These are phyloP conservation scores for Polyergus mexicanus DNA, from an alignment of 1,140 invertebrate species.

Conservation along the genomic window DNA sequence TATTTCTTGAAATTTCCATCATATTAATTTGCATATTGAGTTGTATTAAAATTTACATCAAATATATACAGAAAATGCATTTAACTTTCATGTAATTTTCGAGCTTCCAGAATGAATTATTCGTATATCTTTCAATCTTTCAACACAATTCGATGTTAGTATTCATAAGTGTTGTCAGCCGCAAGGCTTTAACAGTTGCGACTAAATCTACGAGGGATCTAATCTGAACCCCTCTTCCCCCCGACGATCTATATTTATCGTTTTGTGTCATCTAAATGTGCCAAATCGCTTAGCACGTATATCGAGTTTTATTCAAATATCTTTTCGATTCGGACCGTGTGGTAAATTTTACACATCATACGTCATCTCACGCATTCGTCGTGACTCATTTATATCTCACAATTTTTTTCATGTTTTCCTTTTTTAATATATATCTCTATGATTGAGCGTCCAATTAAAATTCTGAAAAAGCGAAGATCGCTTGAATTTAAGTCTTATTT, in stretches of 20 bases:
- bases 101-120: background rate
- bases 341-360: too few relatives aligned
- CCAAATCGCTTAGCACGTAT: background rate
- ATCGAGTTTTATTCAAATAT: background rate
- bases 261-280: background rate
- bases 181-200: background rate
- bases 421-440: background rate
- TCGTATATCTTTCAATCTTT: conserved; percentile 1
- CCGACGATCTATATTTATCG: conserved; percentile 52
- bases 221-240: conserved; percentile 16
- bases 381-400: background rate
- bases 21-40: background rate
- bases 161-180: background rate
- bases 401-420: background rate
- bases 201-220: background rate
- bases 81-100: background rate
- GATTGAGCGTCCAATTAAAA: background rate
- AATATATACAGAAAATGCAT: background rate
- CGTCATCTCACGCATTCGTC: background rate
- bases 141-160: background rate
- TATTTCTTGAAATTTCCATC: background rate
- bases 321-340: background rate
- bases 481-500: background rate
- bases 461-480: background rate
- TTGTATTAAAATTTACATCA: background rate